Evolutionary conservation across 1,140 invertebrate genomes (phyloP), one percentile per base, ranked within the genome.

Genomic region (Aleiodes sp.): DNA sequence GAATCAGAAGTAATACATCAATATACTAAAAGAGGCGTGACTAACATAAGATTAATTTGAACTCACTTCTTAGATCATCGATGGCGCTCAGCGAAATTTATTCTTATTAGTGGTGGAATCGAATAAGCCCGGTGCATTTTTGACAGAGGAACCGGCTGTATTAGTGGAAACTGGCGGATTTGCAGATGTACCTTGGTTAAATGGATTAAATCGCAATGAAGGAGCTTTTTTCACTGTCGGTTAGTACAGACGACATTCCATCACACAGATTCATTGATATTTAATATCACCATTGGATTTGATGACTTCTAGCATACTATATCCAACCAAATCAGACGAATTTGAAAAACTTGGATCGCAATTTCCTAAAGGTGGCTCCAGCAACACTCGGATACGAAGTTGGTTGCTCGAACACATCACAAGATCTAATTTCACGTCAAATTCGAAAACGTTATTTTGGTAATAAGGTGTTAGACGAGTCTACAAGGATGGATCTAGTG

Each of bases 51-150:
- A 12, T 6, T 41, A n/a, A 8, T 16, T 16, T 41, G 6, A 41
- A 8, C 4, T n/a, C n/a, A 8, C n/a, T 41, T 41, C 6, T 16
- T 12, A 3, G 9, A 16, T 43, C 6, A 6, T 6, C 0, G 6
- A 12, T 43, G 9, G 1, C 9, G n/a, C 6, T 43, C 1, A 3
- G 1, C 90, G 91, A 89, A 92, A 92, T 65, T 89, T 91, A 1
- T 93, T 92, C 71, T 91, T 91, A 68, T 91, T 91, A 0, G 90
- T 91, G 0, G 80, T 92, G 12, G 91, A 93, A 78, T 89, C 89
- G 0, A 77, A 88, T 63, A 82, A 89, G 31, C 84, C 87, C 6
- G 90, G 87, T 14, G 91, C 91, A 9, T 93, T 93, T 75, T 73
- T 93, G 0, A 89, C 86, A 0, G 84, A 87, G 68, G 83, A 87